Percentiles rank a stretch among this genome's conserved stretches.
phyloP scores from a whole-genome alignment of 2,113 vertebrate species.

The Vulpes ferrilata region DNA sequence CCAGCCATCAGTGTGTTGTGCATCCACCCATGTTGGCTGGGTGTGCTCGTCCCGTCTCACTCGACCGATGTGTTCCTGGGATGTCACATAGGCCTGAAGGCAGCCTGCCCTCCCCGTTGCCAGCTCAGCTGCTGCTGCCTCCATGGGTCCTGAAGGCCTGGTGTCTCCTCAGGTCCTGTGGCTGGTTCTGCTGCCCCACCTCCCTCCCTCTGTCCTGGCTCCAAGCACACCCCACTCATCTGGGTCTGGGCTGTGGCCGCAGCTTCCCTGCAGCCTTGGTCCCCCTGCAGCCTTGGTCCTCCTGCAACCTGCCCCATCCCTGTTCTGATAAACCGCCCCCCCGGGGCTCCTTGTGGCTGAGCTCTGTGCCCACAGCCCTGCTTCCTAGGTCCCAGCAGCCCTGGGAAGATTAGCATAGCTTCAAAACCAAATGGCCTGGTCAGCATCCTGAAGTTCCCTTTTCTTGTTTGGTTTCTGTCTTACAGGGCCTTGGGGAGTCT shows the following conservation, averaged over 20 bases:
- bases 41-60: too few species aligned
- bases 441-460: conserved; percentile 62
- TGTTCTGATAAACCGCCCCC: too few species aligned
- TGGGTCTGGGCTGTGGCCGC: accelerated
- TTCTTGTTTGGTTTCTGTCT: conserved; percentile 49
- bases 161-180: accelerated
- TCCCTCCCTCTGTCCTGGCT: accelerated
- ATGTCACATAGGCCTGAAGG: too few species aligned
- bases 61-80: too few species aligned
- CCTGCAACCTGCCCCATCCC: not conserved
- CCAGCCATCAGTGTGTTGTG: accelerated
- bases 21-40: accelerated
- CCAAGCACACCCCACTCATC: not conserved
- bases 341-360: not conserved
- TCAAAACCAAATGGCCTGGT: conserved; percentile 9
- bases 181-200: accelerated
- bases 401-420: conserved; percentile 46
- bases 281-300: not conserved
- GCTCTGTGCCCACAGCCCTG: not conserved
- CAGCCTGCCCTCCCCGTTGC: accelerated
- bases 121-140: accelerated
- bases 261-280: too few species aligned
- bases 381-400: not conserved
- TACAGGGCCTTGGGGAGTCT: not conserved
- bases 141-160: accelerated